Evolutionary conservation across 2,797 vertebrate species (phyloP).

Genomic region (Apogon hyalosoma): DNA sequence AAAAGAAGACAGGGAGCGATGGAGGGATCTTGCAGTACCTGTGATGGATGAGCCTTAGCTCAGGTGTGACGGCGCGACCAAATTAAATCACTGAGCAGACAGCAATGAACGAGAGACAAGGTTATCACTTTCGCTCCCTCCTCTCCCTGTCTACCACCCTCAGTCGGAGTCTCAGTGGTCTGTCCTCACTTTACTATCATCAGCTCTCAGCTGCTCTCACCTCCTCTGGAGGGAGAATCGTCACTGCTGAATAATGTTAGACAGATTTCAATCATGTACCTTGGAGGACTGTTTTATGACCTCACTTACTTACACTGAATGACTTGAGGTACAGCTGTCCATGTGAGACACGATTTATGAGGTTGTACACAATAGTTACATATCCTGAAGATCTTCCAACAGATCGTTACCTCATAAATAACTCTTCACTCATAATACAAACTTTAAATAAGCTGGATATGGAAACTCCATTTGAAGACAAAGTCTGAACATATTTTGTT

Average conservation of each 20-base stretch:
- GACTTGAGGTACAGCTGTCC: slow-evolving; percentile 25
- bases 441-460: too few relatives aligned
- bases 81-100: slow-evolving; percentile 82
- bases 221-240: slow-evolving; percentile 32
- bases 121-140: slow-evolving; percentile 71
- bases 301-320: slow-evolving; percentile 18
- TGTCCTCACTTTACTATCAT: slow-evolving; percentile 53
- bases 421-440: not conserved
- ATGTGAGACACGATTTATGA: slow-evolving; percentile 17
- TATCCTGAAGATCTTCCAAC: not conserved
- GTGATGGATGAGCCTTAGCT: slow-evolving; percentile 79
- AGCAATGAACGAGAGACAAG: slow-evolving; percentile 80
- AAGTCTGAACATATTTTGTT: too few relatives aligned
- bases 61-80: slow-evolving; percentile 78
- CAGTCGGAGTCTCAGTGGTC: slow-evolving; percentile 39
- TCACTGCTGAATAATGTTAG: slow-evolving; percentile 39
- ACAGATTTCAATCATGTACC: slow-evolving; percentile 58
- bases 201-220: slow-evolving; percentile 26
- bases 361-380: slow-evolving; percentile 5
- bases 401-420: slow-evolving; percentile 7
- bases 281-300: slow-evolving; percentile 26
- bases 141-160: slow-evolving; percentile 50
- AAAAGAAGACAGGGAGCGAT: slow-evolving; percentile 16
- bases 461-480: too few relatives aligned
- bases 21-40: slow-evolving; percentile 59